Base-by-base conservation (phyloP, 2,113 vertebrate genomes). In the Apistogramma diplotaenia region DNA sequence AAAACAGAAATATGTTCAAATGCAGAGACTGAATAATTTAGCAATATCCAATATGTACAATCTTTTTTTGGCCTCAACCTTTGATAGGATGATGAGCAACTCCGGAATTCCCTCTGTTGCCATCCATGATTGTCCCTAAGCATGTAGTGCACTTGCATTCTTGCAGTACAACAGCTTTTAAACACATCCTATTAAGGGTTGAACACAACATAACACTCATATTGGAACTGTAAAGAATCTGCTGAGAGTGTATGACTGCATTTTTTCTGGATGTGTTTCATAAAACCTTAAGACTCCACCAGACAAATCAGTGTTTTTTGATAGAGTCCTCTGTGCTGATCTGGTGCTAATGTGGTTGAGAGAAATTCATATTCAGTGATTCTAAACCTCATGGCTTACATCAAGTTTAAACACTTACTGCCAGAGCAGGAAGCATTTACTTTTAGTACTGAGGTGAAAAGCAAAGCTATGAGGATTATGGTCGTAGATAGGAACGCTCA, bases 1-100 rank as follows among this genome's bases (percentile, higher is more conserved):
- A 53, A 55, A 59, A 25, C 27, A 53, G 10, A 83, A 79, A 85
- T 80, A 61, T 85, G 79, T 83, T 79, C 16, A 12, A 53, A 57
- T 25, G 58, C 18, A 82, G 25, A 74, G 71, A 74, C 21, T 40
- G 40, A 77, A 70, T 74, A 65, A 74, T 78, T 70, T 13, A 61
- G 51, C 27, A 76, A 4, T 76, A 79, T 74, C 31, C 37, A 56
- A 84, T 57, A 67, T 76, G 61, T 58, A 46, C 23, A 49, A 35
- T 35, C 33, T 46, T 49, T 49, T 67, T 70, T 70, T 70, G 62
- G 62, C 23, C 62, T 70, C 40, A 70, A 49, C 62, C 62, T 23
- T 27, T 70, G 23, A 11, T 29, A 67, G 23, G 46, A 49, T 19
- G 40, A 70, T 67, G 23, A 70, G 62, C 23, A 37, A 21, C 12